Percentiles rank a stretch among this genome's conserved stretches.
Evolutionary conservation across 2,888 invertebrate genomes (phyloP).

Genomic region (Stenotaenia linearis): DNA sequence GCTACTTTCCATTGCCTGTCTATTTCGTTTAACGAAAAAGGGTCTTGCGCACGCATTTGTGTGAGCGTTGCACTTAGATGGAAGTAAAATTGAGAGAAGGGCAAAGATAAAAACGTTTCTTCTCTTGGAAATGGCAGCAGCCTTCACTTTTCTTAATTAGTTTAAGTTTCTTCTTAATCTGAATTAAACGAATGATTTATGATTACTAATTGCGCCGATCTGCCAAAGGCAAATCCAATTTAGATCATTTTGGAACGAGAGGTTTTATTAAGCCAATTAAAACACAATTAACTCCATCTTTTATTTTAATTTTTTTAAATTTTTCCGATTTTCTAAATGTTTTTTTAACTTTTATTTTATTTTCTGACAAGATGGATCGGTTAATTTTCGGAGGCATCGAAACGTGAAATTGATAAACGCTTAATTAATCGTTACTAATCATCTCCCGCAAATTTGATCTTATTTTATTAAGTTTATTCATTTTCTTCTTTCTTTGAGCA

Average conservation of each 20-base stretch:
- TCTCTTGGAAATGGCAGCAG: neutral
- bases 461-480: neutral
- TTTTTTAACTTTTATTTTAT: neutral
- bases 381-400: neutral
- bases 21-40: neutral
- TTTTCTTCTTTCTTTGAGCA: neutral
- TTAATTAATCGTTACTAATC: conserved; percentile 6
- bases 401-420: neutral
- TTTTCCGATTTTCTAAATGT: neutral
- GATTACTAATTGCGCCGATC: conserved; percentile 13
- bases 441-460: neutral
- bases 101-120: neutral
- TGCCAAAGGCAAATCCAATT: conserved; percentile 9
- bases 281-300: neutral
- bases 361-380: neutral
- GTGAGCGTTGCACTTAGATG: neutral
- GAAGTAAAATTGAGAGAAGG: conserved; percentile 6
- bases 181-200: conserved; percentile 19
- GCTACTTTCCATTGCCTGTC: conserved; percentile 2
- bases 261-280: conserved; percentile 7
- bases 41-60: neutral
- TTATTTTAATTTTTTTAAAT: neutral
- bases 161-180: conserved; percentile 12
- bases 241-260: conserved; percentile 5
- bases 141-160: conserved; percentile 15